Conservation (phyloP, 2,888 invertebrate species). For the Cantharis rustica region DNA sequence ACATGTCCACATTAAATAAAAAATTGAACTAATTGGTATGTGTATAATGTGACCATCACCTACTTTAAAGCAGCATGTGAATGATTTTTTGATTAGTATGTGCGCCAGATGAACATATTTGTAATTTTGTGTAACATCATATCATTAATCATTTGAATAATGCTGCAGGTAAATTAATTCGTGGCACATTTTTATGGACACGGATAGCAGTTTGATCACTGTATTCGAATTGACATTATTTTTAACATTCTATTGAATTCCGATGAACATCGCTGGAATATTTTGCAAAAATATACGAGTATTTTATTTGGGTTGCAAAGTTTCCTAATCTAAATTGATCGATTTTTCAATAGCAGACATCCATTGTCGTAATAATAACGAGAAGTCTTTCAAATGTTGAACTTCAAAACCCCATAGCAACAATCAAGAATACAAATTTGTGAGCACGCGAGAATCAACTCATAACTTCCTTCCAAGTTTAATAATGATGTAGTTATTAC, state of each 20-base stretch:
- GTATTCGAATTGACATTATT: neutral
- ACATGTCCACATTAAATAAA: neutral
- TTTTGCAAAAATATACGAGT: no score
- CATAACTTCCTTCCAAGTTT: no score
- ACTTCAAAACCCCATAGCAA: no score
- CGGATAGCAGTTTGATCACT: neutral
- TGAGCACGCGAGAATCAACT: no score
- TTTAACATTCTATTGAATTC: neutral
- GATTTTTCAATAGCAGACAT: no score
- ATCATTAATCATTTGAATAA: neutral
- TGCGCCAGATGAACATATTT: neutral
- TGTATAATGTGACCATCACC: neutral
- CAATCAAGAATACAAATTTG: no score
- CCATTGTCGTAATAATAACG: no score
- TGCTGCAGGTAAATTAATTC: neutral
- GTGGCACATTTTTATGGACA: neutral
- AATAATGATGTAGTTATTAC: no score
- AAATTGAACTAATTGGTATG: neutral
- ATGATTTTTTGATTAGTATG: neutral
- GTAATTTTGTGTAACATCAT: neutral
- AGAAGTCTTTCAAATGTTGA: no score
- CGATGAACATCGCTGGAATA: neutral
- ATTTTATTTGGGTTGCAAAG: no score
- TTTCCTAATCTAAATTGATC: no score
- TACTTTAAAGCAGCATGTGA: neutral